Conservation (phyloP, 2,797 vertebrate species). For the Picus viridis region DNA sequence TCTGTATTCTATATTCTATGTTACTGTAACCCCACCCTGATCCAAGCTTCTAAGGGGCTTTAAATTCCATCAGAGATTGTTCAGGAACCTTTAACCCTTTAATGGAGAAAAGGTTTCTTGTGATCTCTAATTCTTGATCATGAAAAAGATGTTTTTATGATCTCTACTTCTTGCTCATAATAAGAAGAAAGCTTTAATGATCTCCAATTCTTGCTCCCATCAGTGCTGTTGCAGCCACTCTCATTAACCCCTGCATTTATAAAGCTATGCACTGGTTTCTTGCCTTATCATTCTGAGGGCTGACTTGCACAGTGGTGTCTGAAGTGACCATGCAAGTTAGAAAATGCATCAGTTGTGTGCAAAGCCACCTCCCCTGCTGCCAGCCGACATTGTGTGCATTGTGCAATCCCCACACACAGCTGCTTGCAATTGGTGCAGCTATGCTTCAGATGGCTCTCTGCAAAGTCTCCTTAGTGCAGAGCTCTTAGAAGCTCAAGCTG, state of each 20-base stretch:
- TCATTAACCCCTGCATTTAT: conserved; percentile 8
- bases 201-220: not conserved
- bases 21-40: not conserved
- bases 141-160: not conserved
- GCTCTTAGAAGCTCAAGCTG: conserved; percentile 29
- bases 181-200: not conserved
- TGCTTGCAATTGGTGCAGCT: conserved; percentile 2
- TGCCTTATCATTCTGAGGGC: conserved; percentile 46
- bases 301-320: conserved; percentile 5
- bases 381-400: not conserved
- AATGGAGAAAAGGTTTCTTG: conserved; percentile 17
- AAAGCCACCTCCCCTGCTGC: conserved; percentile 41
- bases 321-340: conserved; percentile 20
- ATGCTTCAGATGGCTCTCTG: rapidly evolving
- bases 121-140: too few species aligned
- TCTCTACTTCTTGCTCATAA: not conserved
- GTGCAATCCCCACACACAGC: not conserved
- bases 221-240: conserved; percentile 1
- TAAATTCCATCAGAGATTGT: not conserved
- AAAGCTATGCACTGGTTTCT: not conserved
- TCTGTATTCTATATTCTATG: too few species aligned
- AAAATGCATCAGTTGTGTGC: not conserved
- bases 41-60: not conserved
- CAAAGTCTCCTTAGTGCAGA: not conserved
- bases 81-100: conserved; percentile 35